Evolutionary conservation across 35 echinoderm and acorn worm species (phyloP).

Genomic region (Eucidaris tribuloides): DNA sequence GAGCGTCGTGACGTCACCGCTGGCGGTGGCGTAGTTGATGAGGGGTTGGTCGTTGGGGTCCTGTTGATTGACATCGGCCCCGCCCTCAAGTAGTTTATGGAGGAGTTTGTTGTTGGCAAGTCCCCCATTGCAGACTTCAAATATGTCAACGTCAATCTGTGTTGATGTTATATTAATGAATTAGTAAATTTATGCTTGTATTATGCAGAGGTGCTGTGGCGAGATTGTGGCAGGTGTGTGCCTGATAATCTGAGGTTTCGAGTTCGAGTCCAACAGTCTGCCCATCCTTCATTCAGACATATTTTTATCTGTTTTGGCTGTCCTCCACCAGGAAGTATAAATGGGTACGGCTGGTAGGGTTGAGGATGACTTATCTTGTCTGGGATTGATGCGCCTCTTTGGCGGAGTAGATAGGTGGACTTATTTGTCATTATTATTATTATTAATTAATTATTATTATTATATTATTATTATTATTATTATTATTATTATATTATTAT

Average conservation of each 20-base stretch:
- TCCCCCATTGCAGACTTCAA: neutral
- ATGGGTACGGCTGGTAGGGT: too few species aligned
- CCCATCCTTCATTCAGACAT: neutral
- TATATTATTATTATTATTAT: too few species aligned
- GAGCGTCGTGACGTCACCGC: slow-evolving; percentile 4
- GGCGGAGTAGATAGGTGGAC: too few species aligned
- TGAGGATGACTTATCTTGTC: too few species aligned
- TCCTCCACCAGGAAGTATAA: neutral
- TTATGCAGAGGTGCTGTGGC: neutral
- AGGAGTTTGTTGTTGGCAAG: slow-evolving; percentile 26
- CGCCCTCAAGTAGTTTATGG: slow-evolving; percentile 1
- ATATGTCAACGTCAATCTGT: neutral
- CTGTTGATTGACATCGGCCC: slow-evolving; percentile 25
- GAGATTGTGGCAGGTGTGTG: neutral
- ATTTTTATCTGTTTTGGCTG: neutral
- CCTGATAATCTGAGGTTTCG: neutral
- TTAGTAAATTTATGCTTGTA: too few species aligned
- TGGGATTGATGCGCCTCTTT: too few species aligned
- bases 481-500: too few species aligned
- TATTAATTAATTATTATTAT: too few species aligned
- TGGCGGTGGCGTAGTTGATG: slow-evolving; percentile 3
- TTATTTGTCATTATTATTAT: too few species aligned
- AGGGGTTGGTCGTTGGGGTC: slow-evolving; percentile 9
- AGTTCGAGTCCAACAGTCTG: neutral
- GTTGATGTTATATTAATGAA: neutral